These are phyloP conservation scores for Fissipunctia ypsillon DNA, from an alignment of 2,888 invertebrate genomes.

Conservation along the genomic window DNA sequence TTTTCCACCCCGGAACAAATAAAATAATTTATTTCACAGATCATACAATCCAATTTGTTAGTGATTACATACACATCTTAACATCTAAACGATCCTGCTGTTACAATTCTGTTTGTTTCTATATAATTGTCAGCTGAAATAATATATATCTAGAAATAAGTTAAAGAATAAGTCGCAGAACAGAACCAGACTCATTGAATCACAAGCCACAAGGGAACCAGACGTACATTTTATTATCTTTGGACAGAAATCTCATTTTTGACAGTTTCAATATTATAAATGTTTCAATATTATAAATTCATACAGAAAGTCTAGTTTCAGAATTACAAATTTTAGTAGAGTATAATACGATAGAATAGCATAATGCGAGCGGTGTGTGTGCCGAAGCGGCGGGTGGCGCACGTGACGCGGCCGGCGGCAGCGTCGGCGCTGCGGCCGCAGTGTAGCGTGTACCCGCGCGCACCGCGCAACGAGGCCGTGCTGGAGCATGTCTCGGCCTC, in stretches of 20 bases:
- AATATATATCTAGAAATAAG: too few species aligned
- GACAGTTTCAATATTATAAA: conserved; percentile 24
- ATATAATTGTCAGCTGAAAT: too few species aligned
- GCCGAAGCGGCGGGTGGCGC: conserved; percentile 4
- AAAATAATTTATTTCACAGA: too few species aligned
- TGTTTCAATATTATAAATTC: too few species aligned
- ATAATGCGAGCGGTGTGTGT: conserved; percentile 23
- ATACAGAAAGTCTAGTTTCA: not conserved
- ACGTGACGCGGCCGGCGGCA: conserved; percentile 1
- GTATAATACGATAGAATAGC: not conserved
- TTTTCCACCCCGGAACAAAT: too few species aligned
- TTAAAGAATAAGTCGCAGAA: too few species aligned
- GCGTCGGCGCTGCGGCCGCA: conserved; percentile 54
- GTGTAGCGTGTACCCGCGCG: conserved; percentile 38
- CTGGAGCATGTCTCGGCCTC: conserved; percentile 48
- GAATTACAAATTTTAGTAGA: conserved; percentile 31
- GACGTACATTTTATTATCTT: conserved; percentile 4
- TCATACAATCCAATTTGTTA: too few species aligned
- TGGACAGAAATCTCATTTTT: conserved; percentile 13
- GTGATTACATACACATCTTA: too few species aligned
- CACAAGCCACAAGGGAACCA: not conserved
- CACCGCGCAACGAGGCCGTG: conserved; percentile 51
- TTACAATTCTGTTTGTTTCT: too few species aligned
- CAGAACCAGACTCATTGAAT: too few species aligned
- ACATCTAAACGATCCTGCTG: too few species aligned